These are phyloP conservation scores for Drosophila merina DNA, from an alignment of 2,888 invertebrate species.

Conservation along the genomic window DNA sequence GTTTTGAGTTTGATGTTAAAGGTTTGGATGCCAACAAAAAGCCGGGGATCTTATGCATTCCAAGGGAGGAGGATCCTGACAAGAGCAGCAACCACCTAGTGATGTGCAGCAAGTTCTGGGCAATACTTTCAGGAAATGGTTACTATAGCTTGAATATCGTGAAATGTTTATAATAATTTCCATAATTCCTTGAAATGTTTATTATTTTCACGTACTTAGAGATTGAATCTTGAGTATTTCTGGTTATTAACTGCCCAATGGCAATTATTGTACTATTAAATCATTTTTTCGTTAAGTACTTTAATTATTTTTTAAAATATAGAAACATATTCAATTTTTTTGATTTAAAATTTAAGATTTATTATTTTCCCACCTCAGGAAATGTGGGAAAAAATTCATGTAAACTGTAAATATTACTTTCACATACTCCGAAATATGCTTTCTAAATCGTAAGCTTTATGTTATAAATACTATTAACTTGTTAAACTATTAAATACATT, in stretches of 20 bases:
- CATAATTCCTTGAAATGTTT: too few species aligned
- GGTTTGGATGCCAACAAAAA: too few species aligned
- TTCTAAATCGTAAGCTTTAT: too few species aligned
- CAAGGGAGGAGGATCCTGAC: conserved; percentile 12
- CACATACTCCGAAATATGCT: too few species aligned
- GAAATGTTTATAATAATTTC: neutral
- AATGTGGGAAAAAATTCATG: too few species aligned
- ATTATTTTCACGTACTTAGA: neutral
- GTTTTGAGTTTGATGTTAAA: conserved; percentile 4
- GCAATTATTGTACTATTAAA: neutral
- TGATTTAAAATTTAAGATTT: too few species aligned
- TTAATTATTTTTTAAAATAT: neutral
- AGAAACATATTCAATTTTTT: too few species aligned
- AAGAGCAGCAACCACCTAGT: conserved; percentile 23
- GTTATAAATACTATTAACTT: too few species aligned
- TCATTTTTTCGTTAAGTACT: neutral
- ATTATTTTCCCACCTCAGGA: too few species aligned
- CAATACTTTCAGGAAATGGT: too few species aligned
- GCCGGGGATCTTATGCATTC: conserved; percentile 22
- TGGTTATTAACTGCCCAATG: neutral
- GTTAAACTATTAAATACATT: neutral
- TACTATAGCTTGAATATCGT: too few species aligned
- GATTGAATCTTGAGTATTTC: neutral
- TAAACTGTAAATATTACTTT: too few species aligned
- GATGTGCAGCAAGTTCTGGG: neutral